phyloP scores from a whole-genome alignment of 2,888 invertebrate species.

The Cylloceria caligata region DNA sequence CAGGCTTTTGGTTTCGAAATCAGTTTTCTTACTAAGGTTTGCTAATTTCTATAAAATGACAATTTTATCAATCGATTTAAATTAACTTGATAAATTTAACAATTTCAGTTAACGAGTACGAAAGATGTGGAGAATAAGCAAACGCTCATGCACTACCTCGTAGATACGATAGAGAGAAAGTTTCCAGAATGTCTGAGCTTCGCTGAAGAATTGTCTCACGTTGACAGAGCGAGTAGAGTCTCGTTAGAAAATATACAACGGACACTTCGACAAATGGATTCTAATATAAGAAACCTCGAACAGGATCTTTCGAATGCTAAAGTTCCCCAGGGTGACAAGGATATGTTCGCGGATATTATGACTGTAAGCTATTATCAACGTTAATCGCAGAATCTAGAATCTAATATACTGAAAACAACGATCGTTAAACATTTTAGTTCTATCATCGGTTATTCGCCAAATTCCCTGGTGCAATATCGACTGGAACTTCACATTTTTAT shows the following conservation, averaged over 20 bases:
- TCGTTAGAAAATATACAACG: conserved; percentile 94
- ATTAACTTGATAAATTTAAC: background rate
- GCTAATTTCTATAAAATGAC: conserved; percentile 58
- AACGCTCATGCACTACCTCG: conserved; percentile 96
- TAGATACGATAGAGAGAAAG: conserved; percentile 94
- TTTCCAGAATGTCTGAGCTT: conserved; percentile 94
- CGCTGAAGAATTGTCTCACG: conserved; percentile 94
- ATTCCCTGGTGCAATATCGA: too few relatives aligned
- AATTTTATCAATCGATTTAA: conserved; percentile 34
- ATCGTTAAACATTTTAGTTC: background rate
- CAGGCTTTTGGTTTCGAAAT: conserved; percentile 98
- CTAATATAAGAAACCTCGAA: conserved; percentile 94
- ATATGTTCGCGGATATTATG: conserved; percentile 95
- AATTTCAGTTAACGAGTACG: conserved; percentile 90
- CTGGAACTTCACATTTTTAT: too few relatives aligned
- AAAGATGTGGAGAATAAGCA: conserved; percentile 97
- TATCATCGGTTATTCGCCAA: background rate
- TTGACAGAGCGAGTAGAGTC: conserved; percentile 95
- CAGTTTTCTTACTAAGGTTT: conserved; percentile 96
- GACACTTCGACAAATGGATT: conserved; percentile 93
- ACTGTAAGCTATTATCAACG: conserved; percentile 88
- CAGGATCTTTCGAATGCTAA: conserved; percentile 95
- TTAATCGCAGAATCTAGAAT: background rate
- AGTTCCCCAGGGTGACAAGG: conserved; percentile 92
- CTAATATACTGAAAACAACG: background rate